A percentile compares a stretch with the other conserved stretches of the same genome.
phyloP scores from a whole-genome alignment of 2,113 vertebrate genomes.

The Silurus meridionalis region DNA sequence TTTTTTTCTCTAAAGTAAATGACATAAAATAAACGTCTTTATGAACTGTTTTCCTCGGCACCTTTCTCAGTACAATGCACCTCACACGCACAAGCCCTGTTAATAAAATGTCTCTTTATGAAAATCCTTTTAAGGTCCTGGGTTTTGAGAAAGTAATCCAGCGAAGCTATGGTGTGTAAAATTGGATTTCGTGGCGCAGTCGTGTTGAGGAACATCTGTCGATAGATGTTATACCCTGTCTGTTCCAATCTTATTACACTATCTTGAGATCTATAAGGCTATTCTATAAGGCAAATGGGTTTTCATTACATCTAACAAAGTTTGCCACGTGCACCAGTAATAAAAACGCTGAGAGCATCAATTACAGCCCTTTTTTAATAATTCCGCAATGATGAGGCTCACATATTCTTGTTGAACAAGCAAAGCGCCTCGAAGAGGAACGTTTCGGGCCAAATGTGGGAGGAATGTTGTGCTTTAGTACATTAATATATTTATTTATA shows the following conservation, averaged over 20 bases:
- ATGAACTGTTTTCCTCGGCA: not conserved
- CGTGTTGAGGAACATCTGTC: slow-evolving; percentile 71
- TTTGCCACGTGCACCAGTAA: not conserved
- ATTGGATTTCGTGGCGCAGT: slow-evolving; percentile 76
- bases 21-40: not conserved
- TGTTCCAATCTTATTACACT: slow-evolving; percentile 63
- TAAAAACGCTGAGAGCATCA: slow-evolving; percentile 19
- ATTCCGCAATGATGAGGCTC: not conserved
- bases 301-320: not conserved
- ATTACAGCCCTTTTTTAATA: slow-evolving; percentile 3
- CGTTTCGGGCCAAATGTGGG: not conserved
- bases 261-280: slow-evolving; percentile 54
- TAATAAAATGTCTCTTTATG: slow-evolving; percentile 76
- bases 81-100: slow-evolving; percentile 66
- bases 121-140: slow-evolving; percentile 58
- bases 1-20: not conserved
- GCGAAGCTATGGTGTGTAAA: slow-evolving; percentile 74
- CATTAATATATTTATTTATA: not conserved
- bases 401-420: not conserved
- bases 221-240: slow-evolving; percentile 65
- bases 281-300: slow-evolving; percentile 21
- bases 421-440: not conserved
- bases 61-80: slow-evolving; percentile 48
- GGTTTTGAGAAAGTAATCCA: slow-evolving; percentile 70
- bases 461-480: not conserved